Conservation (phyloP, 2,888 invertebrate genomes). For the Alloscopus bannaensis region DNA sequence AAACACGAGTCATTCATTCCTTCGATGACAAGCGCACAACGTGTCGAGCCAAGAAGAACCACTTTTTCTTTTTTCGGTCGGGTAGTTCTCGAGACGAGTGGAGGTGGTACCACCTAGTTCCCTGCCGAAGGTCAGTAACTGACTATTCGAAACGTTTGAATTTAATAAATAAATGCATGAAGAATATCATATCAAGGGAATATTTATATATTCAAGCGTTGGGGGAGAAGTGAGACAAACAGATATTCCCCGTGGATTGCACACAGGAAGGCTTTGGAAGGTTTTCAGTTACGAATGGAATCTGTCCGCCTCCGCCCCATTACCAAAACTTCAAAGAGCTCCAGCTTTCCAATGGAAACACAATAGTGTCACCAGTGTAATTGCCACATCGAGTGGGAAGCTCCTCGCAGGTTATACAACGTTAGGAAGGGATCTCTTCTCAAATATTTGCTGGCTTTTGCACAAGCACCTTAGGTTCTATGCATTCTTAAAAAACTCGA, state of each 20-base stretch:
- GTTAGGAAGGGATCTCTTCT: conserved; percentile 2
- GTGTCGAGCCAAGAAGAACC: too few relatives aligned
- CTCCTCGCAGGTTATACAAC: conserved; percentile 12
- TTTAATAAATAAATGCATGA: too few relatives aligned
- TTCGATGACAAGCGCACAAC: too few relatives aligned
- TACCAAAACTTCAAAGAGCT: too few relatives aligned
- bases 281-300: conserved; percentile 19
- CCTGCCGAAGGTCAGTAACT: background rate
- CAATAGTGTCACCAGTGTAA: background rate
- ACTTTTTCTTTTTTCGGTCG: conserved; percentile 7
- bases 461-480: background rate
- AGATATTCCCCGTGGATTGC: background rate
- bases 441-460: conserved; percentile 20
- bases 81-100: conserved; percentile 14
- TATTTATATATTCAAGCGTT: background rate
- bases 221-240: background rate
- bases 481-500: background rate
- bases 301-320: background rate
- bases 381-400: conserved; percentile 21
- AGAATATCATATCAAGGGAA: too few relatives aligned
- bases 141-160: too few relatives aligned
- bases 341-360: conserved; percentile 12
- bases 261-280: conserved; percentile 10
- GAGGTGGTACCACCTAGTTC: conserved; percentile 12
- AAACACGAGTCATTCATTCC: conserved; percentile 27